Evolutionary conservation across 2,888 invertebrate genomes (phyloP).

Genomic region (Patella ulyssiponensis): DNA sequence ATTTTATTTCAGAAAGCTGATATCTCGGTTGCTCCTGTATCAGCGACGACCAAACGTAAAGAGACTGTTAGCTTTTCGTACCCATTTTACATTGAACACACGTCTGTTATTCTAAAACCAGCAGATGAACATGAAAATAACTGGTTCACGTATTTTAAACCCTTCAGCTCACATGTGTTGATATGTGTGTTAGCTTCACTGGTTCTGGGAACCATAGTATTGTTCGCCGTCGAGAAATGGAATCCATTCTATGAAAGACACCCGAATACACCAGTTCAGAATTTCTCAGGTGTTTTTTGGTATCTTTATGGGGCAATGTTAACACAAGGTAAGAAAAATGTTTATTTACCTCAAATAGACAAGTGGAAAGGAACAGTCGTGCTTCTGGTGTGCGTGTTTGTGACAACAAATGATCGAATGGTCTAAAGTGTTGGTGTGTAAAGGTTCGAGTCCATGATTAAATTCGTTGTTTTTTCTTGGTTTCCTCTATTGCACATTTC

Average conservation of each 20-base stretch:
- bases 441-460: too few relatives aligned
- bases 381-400: too few relatives aligned
- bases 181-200: constrained; percentile 43
- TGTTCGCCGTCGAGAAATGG: constrained; percentile 47
- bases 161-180: constrained; percentile 52
- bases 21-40: constrained; percentile 84
- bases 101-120: constrained; percentile 49
- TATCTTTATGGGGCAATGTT: constrained; percentile 91
- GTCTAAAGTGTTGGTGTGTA: too few relatives aligned
- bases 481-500: too few relatives aligned
- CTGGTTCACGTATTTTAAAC: constrained; percentile 52
- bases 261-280: background rate
- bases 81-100: constrained; percentile 75
- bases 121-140: constrained; percentile 44
- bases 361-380: too few relatives aligned
- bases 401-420: too few relatives aligned
- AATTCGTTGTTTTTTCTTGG: too few relatives aligned
- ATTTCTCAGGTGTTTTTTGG: constrained; percentile 76
- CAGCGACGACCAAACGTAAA: constrained; percentile 91
- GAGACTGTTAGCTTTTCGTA: constrained; percentile 92
- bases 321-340: constrained; percentile 82
- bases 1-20: constrained; percentile 81
- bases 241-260: constrained; percentile 30
- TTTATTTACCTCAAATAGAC: too few relatives aligned
- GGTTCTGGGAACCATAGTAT: constrained; percentile 39